phyloP scores from a whole-genome alignment of 2,797 vertebrate species.

The Gallinago nigripennis region DNA sequence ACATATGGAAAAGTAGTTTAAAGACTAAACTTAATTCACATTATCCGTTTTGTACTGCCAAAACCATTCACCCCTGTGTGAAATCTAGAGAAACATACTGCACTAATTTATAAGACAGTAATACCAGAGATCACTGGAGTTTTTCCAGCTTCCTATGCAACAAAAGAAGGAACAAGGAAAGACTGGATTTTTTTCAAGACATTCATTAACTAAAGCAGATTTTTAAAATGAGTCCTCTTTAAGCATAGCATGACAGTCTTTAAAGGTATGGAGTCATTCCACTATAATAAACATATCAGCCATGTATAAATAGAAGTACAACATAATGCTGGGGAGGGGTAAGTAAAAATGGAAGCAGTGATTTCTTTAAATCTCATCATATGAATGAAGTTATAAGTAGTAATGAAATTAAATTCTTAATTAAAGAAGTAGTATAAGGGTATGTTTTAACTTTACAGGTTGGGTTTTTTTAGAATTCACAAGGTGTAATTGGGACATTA shows the following conservation, averaged over 20 bases:
- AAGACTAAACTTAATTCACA: not conserved
- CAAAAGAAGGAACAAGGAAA: not conserved
- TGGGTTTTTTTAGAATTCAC: not conserved
- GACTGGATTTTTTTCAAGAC: not conserved
- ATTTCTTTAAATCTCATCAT: not conserved
- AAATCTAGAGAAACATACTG: not conserved
- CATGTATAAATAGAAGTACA: not conserved
- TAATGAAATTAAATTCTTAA: not conserved
- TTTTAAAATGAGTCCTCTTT: not conserved
- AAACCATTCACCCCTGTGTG: not conserved
- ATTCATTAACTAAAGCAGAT: not conserved
- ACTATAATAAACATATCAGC: not conserved
- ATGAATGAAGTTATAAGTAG: not conserved
- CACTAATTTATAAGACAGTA: not conserved
- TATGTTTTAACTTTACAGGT: not conserved
- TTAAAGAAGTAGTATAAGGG: not conserved
- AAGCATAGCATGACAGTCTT: not conserved
- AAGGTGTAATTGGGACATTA: not conserved
- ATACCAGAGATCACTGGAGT: not conserved
- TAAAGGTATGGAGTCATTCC: not conserved
- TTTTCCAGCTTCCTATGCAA: not conserved
- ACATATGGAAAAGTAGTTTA: not conserved
- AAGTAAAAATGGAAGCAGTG: not conserved
- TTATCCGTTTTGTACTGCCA: not conserved
- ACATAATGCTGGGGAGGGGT: not conserved